These are phyloP conservation scores for Cydia pomonella DNA, from an alignment of 1,140 invertebrate genomes.

Conservation along the genomic window DNA sequence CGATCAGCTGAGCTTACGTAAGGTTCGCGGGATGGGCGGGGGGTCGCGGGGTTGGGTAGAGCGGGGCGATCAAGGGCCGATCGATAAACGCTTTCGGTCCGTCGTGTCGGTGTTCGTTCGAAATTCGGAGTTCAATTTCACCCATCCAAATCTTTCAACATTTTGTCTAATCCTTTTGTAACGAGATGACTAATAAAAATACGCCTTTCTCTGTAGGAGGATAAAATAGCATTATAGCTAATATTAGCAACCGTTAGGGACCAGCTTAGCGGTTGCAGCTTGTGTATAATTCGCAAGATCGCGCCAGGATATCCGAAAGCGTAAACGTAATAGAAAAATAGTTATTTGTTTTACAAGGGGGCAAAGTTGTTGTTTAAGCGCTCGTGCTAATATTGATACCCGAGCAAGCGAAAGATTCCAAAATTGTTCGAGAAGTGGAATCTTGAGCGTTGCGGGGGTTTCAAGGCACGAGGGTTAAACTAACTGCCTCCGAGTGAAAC, in stretches of 20 bases:
- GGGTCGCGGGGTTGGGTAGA: constrained; percentile 38
- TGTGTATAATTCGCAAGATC: too few species aligned
- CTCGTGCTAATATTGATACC: too few species aligned
- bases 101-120: constrained; percentile 55
- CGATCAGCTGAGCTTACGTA: constrained; percentile 79
- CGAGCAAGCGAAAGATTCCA: too few species aligned
- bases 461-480: too few species aligned
- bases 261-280: background rate
- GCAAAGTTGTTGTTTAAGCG: too few species aligned
- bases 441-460: too few species aligned
- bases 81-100: constrained; percentile 72
- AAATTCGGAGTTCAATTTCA: constrained; percentile 41
- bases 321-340: too few species aligned
- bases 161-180: background rate
- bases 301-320: too few species aligned
- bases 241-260: background rate
- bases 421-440: too few species aligned
- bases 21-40: constrained; percentile 49
- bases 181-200: background rate
- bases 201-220: background rate
- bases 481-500: too few species aligned
- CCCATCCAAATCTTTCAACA: constrained; percentile 15
- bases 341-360: too few species aligned
- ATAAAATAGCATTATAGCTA: background rate
- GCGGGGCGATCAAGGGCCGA: constrained; percentile 65